A percentile compares a stretch with the other conserved stretches of the same genome.
These are phyloP conservation scores for Adelphocoris suturalis DNA, from an alignment of 2,888 invertebrate species.

Conservation along the genomic window DNA sequence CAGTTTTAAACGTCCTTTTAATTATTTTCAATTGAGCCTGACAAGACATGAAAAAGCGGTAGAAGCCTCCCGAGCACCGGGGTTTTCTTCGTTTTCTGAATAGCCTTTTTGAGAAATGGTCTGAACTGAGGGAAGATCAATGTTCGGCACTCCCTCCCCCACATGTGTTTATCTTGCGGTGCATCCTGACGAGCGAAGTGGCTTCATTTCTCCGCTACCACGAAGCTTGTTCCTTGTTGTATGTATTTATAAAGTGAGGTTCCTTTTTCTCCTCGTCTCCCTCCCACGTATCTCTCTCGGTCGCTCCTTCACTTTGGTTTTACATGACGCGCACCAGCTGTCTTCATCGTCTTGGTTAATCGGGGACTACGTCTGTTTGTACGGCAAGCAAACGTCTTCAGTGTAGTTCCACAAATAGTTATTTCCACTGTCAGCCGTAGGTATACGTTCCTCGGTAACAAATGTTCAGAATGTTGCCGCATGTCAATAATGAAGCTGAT, in stretches of 20 bases:
- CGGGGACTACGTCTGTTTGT: not conserved
- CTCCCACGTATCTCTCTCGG: not conserved
- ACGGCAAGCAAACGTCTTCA: not conserved
- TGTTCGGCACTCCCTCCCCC: conserved; percentile 29
- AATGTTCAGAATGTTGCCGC: too few relatives aligned
- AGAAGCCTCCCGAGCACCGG: not conserved
- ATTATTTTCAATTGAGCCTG: conserved; percentile 70
- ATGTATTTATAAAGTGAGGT: conserved; percentile 45
- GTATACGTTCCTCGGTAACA: not conserved
- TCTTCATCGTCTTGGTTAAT: conserved; percentile 20
- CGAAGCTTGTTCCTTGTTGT: conserved; percentile 12
- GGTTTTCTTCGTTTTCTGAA: conserved; percentile 25
- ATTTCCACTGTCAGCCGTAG: not conserved
- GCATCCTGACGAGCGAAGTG: conserved; percentile 40
- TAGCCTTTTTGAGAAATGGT: conserved; percentile 66
- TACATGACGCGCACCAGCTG: conserved; percentile 48
- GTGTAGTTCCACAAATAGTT: conserved; percentile 25
- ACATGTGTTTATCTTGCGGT: conserved; percentile 67
- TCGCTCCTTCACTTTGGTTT: not conserved
- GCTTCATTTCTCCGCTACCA: conserved; percentile 1
- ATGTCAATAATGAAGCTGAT: too few relatives aligned
- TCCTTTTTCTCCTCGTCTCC: not conserved
- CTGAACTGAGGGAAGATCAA: not conserved
- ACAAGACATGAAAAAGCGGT: conserved; percentile 52
- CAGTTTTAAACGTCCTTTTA: conserved; percentile 67